phyloP scores from a whole-genome alignment of 2,113 vertebrate genomes.

The Poecile atricapillus region DNA sequence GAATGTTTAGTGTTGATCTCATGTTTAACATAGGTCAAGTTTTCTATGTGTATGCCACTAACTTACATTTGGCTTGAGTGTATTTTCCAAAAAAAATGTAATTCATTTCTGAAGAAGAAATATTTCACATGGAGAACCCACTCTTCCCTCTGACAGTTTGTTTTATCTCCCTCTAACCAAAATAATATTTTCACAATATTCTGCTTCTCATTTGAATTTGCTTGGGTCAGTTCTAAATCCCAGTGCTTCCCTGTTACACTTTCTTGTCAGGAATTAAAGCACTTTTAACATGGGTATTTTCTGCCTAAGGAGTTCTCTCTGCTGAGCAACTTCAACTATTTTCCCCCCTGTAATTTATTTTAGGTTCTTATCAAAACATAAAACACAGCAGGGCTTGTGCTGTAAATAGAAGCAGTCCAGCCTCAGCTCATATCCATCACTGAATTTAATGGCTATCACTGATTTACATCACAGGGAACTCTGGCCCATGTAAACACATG shows the following conservation, averaged over 20 bases:
- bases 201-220: neutral
- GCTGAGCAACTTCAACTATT: neutral
- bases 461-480: neutral
- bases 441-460: neutral
- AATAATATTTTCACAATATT: neutral
- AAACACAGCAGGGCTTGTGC: slow-evolving; percentile 23
- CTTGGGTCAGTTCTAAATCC: neutral
- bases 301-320: neutral
- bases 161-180: neutral
- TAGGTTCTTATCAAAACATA: slow-evolving; percentile 30
- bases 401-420: slow-evolving; percentile 25
- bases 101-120: neutral
- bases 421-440: neutral
- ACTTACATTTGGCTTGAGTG: neutral
- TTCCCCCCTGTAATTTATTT: neutral
- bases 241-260: neutral
- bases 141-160: neutral
- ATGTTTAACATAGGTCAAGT: neutral
- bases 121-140: neutral
- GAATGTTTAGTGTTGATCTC: neutral
- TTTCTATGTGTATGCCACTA: neutral
- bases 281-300: neutral
- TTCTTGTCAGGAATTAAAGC: neutral
- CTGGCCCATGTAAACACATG: neutral
- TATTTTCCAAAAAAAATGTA: neutral